phyloP scores from a whole-genome alignment of 2,113 vertebrate species.

The Petrocephalus microphthalmus region DNA sequence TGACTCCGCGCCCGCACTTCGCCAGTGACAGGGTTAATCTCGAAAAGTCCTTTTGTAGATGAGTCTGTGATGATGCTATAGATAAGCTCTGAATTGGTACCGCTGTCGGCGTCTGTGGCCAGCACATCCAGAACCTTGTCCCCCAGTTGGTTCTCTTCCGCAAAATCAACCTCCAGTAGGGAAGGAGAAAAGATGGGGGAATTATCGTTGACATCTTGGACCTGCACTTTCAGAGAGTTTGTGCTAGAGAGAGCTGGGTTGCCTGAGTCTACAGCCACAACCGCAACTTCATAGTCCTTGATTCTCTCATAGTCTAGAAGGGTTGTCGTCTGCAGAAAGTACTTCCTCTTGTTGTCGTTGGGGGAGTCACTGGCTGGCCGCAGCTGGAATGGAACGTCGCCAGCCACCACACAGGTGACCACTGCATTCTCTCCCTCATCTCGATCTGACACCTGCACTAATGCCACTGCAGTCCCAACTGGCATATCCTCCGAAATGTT shows the following conservation, averaged over 20 bases:
- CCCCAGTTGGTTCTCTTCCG: constrained; percentile 84
- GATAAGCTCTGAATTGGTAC: constrained; percentile 83
- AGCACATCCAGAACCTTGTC: constrained; percentile 84
- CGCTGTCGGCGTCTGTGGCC: constrained; percentile 85
- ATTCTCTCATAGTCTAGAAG: constrained; percentile 84
- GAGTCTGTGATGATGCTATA: constrained; percentile 82
- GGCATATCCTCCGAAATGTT: constrained; percentile 96
- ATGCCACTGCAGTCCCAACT: constrained; percentile 85
- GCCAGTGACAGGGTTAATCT: constrained; percentile 80
- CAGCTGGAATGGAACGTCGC: constrained; percentile 90
- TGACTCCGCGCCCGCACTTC: constrained; percentile 83
- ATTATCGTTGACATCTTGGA: constrained; percentile 91
- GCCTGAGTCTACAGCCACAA: constrained; percentile 91
- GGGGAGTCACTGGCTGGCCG: constrained; percentile 87
- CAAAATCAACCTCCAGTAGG: constrained; percentile 82
- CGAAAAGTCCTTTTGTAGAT: constrained; percentile 80
- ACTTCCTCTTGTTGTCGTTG: constrained; percentile 93
- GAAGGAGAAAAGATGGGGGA: constrained; percentile 86
- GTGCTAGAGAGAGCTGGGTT: constrained; percentile 95
- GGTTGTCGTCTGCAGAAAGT: constrained; percentile 95
- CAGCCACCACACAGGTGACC: constrained; percentile 94
- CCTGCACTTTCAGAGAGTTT: constrained; percentile 93
- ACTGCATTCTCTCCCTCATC: constrained; percentile 93
- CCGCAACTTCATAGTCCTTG: constrained; percentile 85
- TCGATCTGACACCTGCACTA: constrained; percentile 96